These are phyloP conservation scores for Girardinus metallicus DNA, from an alignment of 2,797 vertebrate genomes.

Conservation along the genomic window DNA sequence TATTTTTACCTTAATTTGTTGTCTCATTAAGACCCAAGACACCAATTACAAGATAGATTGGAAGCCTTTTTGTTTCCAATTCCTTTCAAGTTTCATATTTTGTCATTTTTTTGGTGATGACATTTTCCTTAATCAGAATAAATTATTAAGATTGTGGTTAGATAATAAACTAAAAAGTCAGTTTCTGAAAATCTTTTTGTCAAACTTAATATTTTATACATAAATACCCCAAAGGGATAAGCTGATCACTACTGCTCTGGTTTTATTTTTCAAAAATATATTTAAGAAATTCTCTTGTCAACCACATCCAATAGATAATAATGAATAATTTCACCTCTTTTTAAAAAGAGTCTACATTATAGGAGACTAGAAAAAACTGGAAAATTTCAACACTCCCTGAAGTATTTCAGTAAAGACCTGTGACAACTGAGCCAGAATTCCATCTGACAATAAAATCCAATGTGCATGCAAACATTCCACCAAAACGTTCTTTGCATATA, in stretches of 20 bases:
- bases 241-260: background rate
- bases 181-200: background rate
- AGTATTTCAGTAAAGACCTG: background rate
- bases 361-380: background rate
- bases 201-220: background rate
- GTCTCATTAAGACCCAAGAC: no score
- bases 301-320: background rate
- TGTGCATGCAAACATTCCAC: conserved; percentile 18
- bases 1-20: no score
- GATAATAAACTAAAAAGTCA: background rate
- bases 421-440: conserved; percentile 5
- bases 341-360: background rate
- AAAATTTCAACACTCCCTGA: background rate
- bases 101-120: background rate
- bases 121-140: background rate
- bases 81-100: background rate
- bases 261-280: background rate
- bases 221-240: background rate
- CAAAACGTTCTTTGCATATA: background rate
- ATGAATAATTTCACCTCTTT: background rate
- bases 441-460: conserved; percentile 17
- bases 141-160: background rate
- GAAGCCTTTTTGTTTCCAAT: background rate
- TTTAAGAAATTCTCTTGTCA: background rate
- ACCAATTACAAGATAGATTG: no score